Conservation (phyloP, 2,888 invertebrate species). For the Atethmia centrago region DNA sequence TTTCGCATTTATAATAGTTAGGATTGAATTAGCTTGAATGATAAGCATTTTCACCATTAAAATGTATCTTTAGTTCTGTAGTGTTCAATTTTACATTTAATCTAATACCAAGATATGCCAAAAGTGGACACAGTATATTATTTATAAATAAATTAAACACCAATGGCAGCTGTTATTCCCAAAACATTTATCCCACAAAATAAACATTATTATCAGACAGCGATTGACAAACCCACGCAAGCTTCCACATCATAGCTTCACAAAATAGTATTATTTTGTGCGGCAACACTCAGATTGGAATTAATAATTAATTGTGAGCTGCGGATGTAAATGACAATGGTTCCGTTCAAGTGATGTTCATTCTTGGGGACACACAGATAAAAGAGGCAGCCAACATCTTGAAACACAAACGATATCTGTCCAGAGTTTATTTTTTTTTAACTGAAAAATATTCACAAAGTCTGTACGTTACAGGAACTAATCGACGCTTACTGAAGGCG, state of each 20-base stretch:
- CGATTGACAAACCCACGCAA: neutral
- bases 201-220: neutral
- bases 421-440: neutral
- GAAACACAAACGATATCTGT: neutral
- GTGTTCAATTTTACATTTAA: too few species aligned
- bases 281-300: conserved; percentile 10
- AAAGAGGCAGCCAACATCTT: neutral
- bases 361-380: neutral
- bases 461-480: too few species aligned
- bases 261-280: conserved; percentile 29
- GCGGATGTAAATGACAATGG: conserved; percentile 26
- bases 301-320: conserved; percentile 35
- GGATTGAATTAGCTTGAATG: too few species aligned
- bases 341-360: conserved; percentile 5
- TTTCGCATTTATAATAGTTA: too few species aligned
- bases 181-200: neutral
- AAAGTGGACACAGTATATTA: too few species aligned
- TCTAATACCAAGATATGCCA: too few species aligned
- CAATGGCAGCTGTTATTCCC: too few species aligned
- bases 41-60: too few species aligned
- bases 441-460: neutral
- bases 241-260: neutral
- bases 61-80: too few species aligned
- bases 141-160: too few species aligned
- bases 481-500: too few species aligned